Evolutionary conservation across 2,888 invertebrate species (phyloP), one percentile per base, ranked within the genome.

Genomic region (Lithophane semibrunnea): DNA sequence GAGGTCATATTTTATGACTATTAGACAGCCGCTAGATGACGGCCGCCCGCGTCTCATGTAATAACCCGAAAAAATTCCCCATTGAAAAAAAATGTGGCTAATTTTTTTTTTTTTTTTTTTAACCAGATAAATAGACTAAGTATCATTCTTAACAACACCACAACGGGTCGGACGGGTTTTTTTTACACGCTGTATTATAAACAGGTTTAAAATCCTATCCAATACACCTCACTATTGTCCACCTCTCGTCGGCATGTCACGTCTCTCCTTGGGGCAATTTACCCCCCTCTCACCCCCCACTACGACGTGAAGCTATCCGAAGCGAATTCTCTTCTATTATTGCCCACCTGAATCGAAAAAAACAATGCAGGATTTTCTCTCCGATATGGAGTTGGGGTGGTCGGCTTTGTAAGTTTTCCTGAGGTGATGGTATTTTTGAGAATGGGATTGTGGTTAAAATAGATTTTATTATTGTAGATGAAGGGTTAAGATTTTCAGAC

Each of bases 261-360:
- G 93, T 86, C 73, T 54, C 70, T 84, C 74, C 85, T 86, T 86
- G 84, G 73, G 86, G 86, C 86, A 86, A 85, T 86, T 86, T 80
- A 73, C 67, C 60, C 75, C 61, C 24, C 12, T 24, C 42, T 24
- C 12, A 2, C 44, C 80, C 76, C 82, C 71, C 42, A 24, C 68
- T 44, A 37, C 37, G 78, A 88, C 89, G 88, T 85, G 87, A 60
- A 86, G 88, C 88, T 80, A 91, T 86, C 79, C 85, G 65, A 83
- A 69, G 79, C 83, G 84, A 88, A 90, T 90, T 87, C 88, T 85
- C 85, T 81, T 76, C 86, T 61, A 77, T 92, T 92, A 92, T 92
- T 92, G 88, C 91, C 89, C 88, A 92, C 91, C 92, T 91, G 91
- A 74, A 86, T 82, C 84, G 86, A 87, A 91, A 91, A 93, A 61